These are phyloP conservation scores for Ramphastos sulfuratus DNA, from an alignment of 2,113 vertebrate species.

Conservation along the genomic window DNA sequence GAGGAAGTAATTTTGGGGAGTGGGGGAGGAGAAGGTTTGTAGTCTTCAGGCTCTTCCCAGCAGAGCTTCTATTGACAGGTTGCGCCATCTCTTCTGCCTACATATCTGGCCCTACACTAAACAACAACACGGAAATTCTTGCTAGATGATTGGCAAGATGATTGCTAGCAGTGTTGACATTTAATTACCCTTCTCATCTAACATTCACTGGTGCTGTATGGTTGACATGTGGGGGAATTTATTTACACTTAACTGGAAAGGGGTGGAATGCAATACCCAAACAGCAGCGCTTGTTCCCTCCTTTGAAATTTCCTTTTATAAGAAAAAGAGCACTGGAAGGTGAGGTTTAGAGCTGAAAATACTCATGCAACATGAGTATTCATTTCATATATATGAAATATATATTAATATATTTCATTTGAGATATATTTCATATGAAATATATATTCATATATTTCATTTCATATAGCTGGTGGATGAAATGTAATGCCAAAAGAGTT, in stretches of 20 bases:
- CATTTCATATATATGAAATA: too few species aligned
- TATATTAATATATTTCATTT: too few species aligned
- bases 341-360: not conserved
- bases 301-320: not conserved
- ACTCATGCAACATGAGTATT: not conserved
- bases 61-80: not conserved
- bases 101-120: not conserved
- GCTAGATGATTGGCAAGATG: not conserved
- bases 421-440: too few species aligned
- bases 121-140: conserved; percentile 40
- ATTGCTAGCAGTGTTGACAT: not conserved
- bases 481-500: not conserved
- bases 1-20: not conserved
- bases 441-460: not conserved
- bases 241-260: not conserved
- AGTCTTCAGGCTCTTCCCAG: not conserved
- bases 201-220: not conserved
- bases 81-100: not conserved
- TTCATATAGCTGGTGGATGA: not conserved
- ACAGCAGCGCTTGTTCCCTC: not conserved
- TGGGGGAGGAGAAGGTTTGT: not conserved
- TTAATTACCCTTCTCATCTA: not conserved
- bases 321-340: not conserved
- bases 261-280: not conserved
- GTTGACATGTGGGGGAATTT: not conserved